Base-by-base conservation (phyloP, 2,797 vertebrate genomes). In the Odontamblyopus rebecca region DNA sequence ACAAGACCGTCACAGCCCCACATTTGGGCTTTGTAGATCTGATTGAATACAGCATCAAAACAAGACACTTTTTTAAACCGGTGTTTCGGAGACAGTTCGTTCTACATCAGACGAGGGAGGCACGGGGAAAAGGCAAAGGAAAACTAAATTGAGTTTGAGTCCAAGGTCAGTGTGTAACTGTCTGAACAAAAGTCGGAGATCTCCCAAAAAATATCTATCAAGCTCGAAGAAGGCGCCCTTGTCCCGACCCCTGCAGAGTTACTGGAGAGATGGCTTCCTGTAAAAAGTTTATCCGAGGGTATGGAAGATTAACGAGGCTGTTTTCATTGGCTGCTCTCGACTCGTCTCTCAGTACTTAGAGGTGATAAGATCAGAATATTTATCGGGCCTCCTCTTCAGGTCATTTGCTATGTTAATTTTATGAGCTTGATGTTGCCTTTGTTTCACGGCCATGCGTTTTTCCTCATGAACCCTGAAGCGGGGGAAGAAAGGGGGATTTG, bases 401-500 rank as follows among this genome's bases (percentile, higher is more conserved):
- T 97, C 90, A 96, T 98, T 98, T 96, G 91, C 95, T 95, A 96
- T 96, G 95, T 95, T 96, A 97, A 98, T 98, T 96, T 97, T 95
- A 95, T 94, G 95, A 95, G 95, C 95, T 95, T 96, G 95, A 95
- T 95, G 94, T 93, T 72, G 90, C 93, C 95, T 97, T 97, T 97
- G 94, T 97, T 94, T 96, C 89, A 90, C 92, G 90, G 92, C 95
- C 94, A 92, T 94, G 92, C 94, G 93, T 95, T 95, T 93, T 96
- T 96, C 93, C 90, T 92, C 93, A 88, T 87, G 91, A 95, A 96
- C 96, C 96, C 93, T 91, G 88, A 88, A 95, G 94, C 94, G 95
- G 91, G 77, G 77, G 78, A 88, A 87, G 83, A 91, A 88, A 93
- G 88, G 93, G 91, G 90, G 94, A 96, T 96, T 97, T 96, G 96